Evolutionary conservation across 2,888 invertebrate genomes (phyloP).

Genomic region (Epirrhoe tristata): DNA sequence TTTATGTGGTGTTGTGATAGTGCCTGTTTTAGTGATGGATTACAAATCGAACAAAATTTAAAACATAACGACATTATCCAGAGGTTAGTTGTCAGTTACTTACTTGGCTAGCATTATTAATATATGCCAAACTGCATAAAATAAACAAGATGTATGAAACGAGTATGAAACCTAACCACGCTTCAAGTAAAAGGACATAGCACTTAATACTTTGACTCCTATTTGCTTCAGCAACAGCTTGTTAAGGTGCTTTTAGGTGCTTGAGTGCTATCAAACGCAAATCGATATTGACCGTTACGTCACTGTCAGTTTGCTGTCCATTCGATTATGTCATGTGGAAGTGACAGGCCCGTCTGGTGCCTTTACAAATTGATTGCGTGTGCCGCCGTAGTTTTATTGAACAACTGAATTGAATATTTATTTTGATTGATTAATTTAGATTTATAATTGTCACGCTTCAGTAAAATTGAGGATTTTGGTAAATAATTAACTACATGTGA

Average conservation of each 20-base stretch:
- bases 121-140: too few relatives aligned
- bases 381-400: not conserved
- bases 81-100: conserved; percentile 8
- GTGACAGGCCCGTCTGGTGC: conserved; percentile 11
- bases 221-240: not conserved
- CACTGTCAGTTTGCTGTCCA: conserved; percentile 25
- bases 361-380: conserved; percentile 26
- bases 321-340: conserved; percentile 21
- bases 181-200: too few relatives aligned
- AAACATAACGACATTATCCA: not conserved
- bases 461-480: too few relatives aligned
- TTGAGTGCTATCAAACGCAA: not conserved
- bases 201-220: too few relatives aligned
- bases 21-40: conserved; percentile 27
- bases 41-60: conserved; percentile 14
- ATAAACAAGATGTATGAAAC: too few relatives aligned
- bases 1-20: conserved; percentile 31
- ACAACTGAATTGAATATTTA: conserved; percentile 6
- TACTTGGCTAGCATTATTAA: too few relatives aligned
- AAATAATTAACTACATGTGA: too few relatives aligned
- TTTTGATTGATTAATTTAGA: conserved; percentile 2
- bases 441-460: too few relatives aligned
- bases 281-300: conserved; percentile 20
- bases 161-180: too few relatives aligned
- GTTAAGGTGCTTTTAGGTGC: not conserved